These are phyloP conservation scores for Brachymystax lenok DNA, from an alignment of 2,797 vertebrate species.

Conservation along the genomic window DNA sequence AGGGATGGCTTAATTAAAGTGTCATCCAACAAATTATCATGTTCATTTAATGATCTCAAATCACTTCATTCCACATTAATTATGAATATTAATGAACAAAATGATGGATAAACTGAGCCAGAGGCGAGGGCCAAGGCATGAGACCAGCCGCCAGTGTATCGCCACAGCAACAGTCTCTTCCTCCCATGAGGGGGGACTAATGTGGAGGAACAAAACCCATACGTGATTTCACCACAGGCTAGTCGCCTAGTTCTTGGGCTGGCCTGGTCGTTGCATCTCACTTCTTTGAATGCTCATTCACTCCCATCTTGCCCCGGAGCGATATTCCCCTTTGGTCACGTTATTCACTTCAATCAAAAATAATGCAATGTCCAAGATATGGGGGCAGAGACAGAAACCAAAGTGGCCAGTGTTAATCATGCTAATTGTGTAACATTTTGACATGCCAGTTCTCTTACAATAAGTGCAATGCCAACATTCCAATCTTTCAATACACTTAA, in stretches of 20 bases:
- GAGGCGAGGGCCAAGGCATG: constrained; percentile 42
- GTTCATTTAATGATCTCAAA: constrained; percentile 71
- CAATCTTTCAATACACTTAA: constrained; percentile 44
- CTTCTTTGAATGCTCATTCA: constrained; percentile 26
- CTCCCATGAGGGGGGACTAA: constrained; percentile 39
- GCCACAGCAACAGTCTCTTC: constrained; percentile 35
- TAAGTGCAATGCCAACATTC: constrained; percentile 25
- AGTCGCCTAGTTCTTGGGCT: constrained; percentile 61
- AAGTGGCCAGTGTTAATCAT: constrained; percentile 44
- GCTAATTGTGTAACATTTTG: constrained; percentile 19
- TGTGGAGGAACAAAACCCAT: constrained; percentile 34
- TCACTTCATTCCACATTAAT: constrained; percentile 71
- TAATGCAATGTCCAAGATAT: constrained; percentile 33
- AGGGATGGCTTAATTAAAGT: constrained; percentile 66
- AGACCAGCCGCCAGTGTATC: constrained; percentile 52
- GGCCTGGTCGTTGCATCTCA: constrained; percentile 29
- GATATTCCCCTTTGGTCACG: constrained; percentile 40
- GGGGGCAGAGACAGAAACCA: constrained; percentile 24
- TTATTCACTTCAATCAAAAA: constrained; percentile 49
- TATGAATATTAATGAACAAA: constrained; percentile 71
- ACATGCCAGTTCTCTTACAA: constrained; percentile 26
- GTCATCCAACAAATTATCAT: constrained; percentile 73
- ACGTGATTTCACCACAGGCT: constrained; percentile 42
- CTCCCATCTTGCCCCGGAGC: constrained; percentile 48
- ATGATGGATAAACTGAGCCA: constrained; percentile 39